These are phyloP conservation scores for Siphamia tubifer DNA, from an alignment of 2,113 vertebrate genomes.

Conservation along the genomic window DNA sequence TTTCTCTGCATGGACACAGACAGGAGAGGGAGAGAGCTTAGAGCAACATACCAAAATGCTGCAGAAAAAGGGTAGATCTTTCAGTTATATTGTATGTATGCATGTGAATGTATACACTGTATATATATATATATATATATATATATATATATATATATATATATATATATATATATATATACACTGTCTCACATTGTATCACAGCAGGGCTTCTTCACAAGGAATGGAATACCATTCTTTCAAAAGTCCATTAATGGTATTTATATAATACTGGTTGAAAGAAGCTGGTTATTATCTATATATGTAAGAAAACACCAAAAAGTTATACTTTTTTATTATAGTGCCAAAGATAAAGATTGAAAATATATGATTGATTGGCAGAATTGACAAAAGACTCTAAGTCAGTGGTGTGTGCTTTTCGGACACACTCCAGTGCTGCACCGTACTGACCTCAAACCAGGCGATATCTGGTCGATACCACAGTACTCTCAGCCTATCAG, in stretches of 20 bases:
- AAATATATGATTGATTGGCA: slow-evolving; percentile 52
- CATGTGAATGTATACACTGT: no score
- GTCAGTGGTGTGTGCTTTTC: slow-evolving; percentile 61
- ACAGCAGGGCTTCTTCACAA: no score
- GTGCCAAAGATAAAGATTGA: slow-evolving; percentile 26
- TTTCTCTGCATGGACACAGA: slow-evolving; percentile 71
- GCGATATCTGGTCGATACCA: slow-evolving; percentile 72
- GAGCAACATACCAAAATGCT: slow-evolving; percentile 19
- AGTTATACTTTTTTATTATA: background rate
- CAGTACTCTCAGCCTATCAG: slow-evolving; percentile 71
- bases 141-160: no score
- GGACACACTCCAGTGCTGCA: slow-evolving; percentile 64
- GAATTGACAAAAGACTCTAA: slow-evolving; percentile 44
- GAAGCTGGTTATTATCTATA: no score
- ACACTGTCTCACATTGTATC: no score
- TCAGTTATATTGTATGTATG: background rate
- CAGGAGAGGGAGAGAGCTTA: slow-evolving; percentile 34
- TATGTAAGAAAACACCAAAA: slow-evolving; percentile 1
- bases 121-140: no score
- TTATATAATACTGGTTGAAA: no score
- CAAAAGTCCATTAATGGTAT: no score
- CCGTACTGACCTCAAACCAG: slow-evolving; percentile 70
- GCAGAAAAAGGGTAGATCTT: background rate
- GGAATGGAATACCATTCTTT: no score
- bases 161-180: no score